Percentiles rank a stretch among this genome's conserved stretches.
Evolutionary conservation across 1,140 invertebrate genomes (phyloP).

Genomic region (Lethocerus indicus): DNA sequence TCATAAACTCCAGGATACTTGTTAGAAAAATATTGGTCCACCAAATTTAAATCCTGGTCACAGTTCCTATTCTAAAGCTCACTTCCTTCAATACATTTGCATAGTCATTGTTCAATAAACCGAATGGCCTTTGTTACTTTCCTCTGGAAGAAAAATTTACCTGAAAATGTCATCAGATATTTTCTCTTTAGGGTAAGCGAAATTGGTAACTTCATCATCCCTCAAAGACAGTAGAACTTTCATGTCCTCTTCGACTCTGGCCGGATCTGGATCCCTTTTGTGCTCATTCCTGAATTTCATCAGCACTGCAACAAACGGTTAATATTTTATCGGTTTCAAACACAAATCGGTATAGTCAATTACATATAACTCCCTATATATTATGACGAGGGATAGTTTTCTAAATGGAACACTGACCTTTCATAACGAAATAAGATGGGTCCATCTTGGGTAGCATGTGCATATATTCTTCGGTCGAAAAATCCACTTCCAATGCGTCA

Average conservation of each 20-base stretch:
- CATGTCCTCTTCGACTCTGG: conserved; percentile 40
- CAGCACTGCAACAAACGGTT: conserved; percentile 40
- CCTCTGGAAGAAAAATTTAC: conserved; percentile 24
- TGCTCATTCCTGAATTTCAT: conserved; percentile 55
- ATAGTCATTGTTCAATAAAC: neutral
- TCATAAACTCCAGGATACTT: too few species aligned
- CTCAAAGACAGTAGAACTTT: conserved; percentile 38
- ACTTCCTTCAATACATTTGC: too few species aligned
- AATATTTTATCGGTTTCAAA: too few species aligned
- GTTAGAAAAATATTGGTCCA: too few species aligned
- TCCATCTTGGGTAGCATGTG: conserved; percentile 6
- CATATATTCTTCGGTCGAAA: conserved; percentile 2
- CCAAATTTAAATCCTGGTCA: too few species aligned
- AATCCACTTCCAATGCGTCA: neutral
- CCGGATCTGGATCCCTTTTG: conserved; percentile 44
- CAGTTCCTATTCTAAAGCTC: too few species aligned
- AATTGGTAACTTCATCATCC: conserved; percentile 37
- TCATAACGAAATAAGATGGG: conserved; percentile 20
- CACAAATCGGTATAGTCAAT: too few species aligned
- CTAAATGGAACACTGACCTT: too few species aligned
- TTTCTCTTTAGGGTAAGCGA: conserved; percentile 27
- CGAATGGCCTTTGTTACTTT: neutral
- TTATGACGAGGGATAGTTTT: neutral
- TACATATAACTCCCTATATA: neutral
- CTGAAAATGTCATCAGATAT: conserved; percentile 30